Conservation (phyloP, 2,113 vertebrate genomes). For the Boulengeromyrus knoepffleri region DNA sequence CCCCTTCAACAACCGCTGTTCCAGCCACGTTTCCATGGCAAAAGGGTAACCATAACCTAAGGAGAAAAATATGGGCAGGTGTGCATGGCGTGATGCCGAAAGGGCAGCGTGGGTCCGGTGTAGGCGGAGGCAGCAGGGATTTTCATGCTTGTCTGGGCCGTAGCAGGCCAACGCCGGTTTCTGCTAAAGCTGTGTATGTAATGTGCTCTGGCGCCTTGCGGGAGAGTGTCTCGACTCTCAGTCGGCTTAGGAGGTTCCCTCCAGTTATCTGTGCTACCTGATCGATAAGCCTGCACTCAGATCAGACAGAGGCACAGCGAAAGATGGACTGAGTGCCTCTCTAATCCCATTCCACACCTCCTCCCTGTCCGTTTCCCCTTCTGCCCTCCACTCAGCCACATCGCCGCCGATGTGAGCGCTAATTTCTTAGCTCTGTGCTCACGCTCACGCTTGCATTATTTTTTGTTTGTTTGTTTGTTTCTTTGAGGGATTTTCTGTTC, state of each 20-base stretch:
- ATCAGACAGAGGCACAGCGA: not conserved
- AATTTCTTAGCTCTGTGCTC: not conserved
- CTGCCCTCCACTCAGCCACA: not conserved
- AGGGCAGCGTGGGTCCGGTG: no score
- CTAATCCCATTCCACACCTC: not conserved
- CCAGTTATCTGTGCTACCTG: not conserved
- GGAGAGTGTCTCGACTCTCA: not conserved
- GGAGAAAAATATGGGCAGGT: not conserved
- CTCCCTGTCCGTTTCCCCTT: not conserved
- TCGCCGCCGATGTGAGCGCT: not conserved
- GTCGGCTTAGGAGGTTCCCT: not conserved
- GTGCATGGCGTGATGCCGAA: not conserved
- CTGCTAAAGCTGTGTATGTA: not conserved
- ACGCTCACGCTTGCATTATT: constrained; percentile 4
- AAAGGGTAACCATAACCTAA: not conserved
- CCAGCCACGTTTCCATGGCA: not conserved
- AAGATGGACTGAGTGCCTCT: not conserved
- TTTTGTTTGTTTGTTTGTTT: not conserved
- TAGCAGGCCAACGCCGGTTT: not conserved
- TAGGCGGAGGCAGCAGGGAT: not conserved
- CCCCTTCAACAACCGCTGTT: not conserved
- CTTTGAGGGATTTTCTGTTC: not conserved
- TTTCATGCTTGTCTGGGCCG: not conserved
- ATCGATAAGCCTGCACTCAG: not conserved
- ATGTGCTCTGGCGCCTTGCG: not conserved